Percentiles rank a stretch among this genome's conserved stretches.
These are phyloP conservation scores for Papilio machaon DNA, from an alignment of 1,140 invertebrate genomes.

Conservation along the genomic window DNA sequence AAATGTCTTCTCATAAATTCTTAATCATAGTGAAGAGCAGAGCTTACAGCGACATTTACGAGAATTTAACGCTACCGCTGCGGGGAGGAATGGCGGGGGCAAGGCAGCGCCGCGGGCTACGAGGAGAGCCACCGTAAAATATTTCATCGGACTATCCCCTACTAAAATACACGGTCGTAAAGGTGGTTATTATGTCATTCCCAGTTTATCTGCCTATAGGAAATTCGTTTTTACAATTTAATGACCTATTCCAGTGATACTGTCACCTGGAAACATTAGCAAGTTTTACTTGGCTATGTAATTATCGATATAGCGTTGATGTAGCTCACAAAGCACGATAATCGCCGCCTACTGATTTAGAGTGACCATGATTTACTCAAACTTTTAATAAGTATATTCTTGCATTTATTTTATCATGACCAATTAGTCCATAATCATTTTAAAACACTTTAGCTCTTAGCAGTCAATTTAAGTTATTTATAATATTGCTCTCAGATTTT, in stretches of 20 bases:
- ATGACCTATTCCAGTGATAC: slow-evolving; percentile 12
- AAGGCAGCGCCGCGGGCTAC: neutral
- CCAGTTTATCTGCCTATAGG: slow-evolving; percentile 27
- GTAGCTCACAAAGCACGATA: too few species aligned
- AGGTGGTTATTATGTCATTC: slow-evolving; percentile 29
- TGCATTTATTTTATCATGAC: too few species aligned
- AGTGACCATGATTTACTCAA: too few species aligned
- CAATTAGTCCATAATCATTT: too few species aligned
- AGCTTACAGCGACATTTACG: slow-evolving; percentile 27
- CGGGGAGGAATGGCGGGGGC: neutral
- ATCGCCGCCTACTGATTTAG: too few species aligned
- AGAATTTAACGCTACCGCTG: slow-evolving; percentile 14
- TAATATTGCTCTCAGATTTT: too few species aligned
- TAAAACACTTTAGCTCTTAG: too few species aligned
- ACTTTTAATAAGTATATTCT: too few species aligned
- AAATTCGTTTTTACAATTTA: slow-evolving; percentile 16
- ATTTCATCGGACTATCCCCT: slow-evolving; percentile 26
- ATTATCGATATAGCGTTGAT: neutral
- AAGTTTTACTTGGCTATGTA: neutral
- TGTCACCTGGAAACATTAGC: neutral
- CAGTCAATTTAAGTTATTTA: too few species aligned
- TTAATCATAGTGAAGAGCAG: slow-evolving; percentile 30
- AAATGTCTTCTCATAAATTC: slow-evolving; percentile 2
- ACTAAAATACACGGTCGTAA: slow-evolving; percentile 29
- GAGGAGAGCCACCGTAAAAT: slow-evolving; percentile 29